Conservation (phyloP, 2,888 invertebrate genomes). For the Amblyjoppa fuscipennis region DNA sequence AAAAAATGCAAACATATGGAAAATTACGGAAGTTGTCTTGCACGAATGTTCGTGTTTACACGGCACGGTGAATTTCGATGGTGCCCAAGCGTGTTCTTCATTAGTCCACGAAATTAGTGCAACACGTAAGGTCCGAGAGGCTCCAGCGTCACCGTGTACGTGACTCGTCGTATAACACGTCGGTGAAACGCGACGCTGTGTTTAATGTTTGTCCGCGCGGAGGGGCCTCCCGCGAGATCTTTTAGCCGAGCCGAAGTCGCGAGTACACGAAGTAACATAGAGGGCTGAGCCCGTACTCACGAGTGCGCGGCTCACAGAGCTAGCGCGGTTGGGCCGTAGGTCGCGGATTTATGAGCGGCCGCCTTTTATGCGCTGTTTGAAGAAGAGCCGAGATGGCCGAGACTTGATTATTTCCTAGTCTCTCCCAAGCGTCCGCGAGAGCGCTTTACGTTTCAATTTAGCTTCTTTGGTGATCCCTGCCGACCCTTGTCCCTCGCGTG, state of each 20-base stretch:
- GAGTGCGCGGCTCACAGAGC: conserved; percentile 23
- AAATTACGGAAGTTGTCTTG: not conserved
- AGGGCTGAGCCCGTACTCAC: conserved; percentile 18
- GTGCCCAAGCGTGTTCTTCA: conserved; percentile 54
- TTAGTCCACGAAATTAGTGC: conserved; percentile 74
- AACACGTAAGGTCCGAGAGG: conserved; percentile 66
- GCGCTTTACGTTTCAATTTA: conserved; percentile 75
- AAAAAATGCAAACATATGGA: not conserved
- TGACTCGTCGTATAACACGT: conserved; percentile 44
- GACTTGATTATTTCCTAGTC: conserved; percentile 75
- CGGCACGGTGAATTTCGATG: conserved; percentile 38
- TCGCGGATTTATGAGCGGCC: conserved; percentile 73
- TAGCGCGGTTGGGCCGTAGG: conserved; percentile 61
- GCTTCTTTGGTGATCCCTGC: conserved; percentile 66
- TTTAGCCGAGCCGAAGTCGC: conserved; percentile 34
- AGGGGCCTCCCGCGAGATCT: conserved; percentile 41
- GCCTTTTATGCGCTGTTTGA: conserved; percentile 74
- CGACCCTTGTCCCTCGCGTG: conserved; percentile 39
- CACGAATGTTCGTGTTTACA: conserved; percentile 62
- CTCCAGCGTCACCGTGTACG: conserved; percentile 52
- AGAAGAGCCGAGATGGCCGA: conserved; percentile 67
- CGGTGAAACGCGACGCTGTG: conserved; percentile 45
- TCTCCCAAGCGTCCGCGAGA: conserved; percentile 30
- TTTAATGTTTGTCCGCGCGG: not conserved
- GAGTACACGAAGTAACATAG: not conserved